These are phyloP conservation scores for Bradypus variegatus DNA, from an alignment of 2,797 vertebrate species.

Conservation along the genomic window DNA sequence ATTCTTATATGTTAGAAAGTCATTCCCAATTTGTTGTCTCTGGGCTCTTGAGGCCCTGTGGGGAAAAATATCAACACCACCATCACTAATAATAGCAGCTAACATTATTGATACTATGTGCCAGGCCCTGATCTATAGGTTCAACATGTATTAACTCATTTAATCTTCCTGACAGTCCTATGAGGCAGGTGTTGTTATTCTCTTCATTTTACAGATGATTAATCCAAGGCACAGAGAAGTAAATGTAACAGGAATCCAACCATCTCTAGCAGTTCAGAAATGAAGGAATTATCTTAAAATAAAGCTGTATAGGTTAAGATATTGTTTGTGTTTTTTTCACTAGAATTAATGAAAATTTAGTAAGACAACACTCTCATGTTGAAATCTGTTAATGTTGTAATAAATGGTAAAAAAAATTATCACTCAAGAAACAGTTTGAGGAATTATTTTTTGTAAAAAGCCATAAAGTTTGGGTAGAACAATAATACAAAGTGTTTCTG, in stretches of 20 bases:
- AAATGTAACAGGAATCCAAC: neutral
- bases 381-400: slow-evolving; percentile 16
- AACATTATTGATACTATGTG: neutral
- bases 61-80: neutral
- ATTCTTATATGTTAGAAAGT: neutral
- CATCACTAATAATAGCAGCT: neutral
- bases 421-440: slow-evolving; percentile 17
- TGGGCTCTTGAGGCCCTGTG: neutral
- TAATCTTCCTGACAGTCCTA: neutral
- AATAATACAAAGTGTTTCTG: neutral
- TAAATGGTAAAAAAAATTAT: slow-evolving; percentile 38
- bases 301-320: neutral
- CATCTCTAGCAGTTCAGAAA: neutral
- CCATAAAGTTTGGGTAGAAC: neutral
- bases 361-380: neutral
- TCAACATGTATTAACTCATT: neutral
- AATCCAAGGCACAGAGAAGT: neutral
- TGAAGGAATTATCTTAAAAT: neutral
- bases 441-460: neutral
- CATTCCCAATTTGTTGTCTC: neutral
- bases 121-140: neutral
- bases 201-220: neutral
- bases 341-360: neutral
- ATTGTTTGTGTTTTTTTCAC: neutral
- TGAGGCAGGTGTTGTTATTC: neutral